A percentile compares a stretch with the other conserved stretches of the same genome.
phyloP scores from a whole-genome alignment of 2,888 invertebrate genomes.

The Aspidiotus rigidus region DNA sequence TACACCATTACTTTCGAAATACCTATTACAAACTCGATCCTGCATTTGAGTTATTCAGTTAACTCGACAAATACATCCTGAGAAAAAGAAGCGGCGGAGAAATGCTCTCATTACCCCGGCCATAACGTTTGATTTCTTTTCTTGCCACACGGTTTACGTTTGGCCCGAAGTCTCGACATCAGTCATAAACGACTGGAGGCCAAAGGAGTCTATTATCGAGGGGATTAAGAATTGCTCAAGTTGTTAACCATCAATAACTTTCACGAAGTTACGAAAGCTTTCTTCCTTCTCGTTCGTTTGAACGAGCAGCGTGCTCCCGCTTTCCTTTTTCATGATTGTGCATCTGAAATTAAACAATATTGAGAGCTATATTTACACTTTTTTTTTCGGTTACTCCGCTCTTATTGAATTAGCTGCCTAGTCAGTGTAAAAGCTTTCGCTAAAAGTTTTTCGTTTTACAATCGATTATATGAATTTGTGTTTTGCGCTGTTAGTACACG shows the following conservation, averaged over 20 bases:
- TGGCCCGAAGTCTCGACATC: slow-evolving; percentile 12
- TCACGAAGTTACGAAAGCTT: not conserved
- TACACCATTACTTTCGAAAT: too few species aligned
- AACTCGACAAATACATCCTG: not conserved
- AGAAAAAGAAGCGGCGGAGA: too few species aligned
- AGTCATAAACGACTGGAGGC: slow-evolving; percentile 20
- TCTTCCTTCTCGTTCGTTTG: too few species aligned
- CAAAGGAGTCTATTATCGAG: slow-evolving; percentile 27
- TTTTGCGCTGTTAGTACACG: too few species aligned
- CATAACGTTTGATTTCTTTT: too few species aligned
- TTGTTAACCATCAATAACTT: slow-evolving; percentile 23
- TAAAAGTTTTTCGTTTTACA: slow-evolving; percentile 2
- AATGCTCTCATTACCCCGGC: too few species aligned
- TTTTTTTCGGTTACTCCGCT: not conserved
- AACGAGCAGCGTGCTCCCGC: not conserved
- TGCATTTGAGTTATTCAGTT: not conserved
- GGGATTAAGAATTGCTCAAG: slow-evolving; percentile 20
- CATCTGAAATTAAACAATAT: not conserved
- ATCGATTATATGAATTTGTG: not conserved
- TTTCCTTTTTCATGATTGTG: not conserved
- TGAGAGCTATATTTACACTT: not conserved
- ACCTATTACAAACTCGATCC: not conserved
- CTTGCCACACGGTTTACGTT: too few species aligned
- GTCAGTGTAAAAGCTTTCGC: not conserved
- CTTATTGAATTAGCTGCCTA: slow-evolving; percentile 4